Conservation (phyloP, 2,797 vertebrate species). For the Myiothlypis coronata region DNA sequence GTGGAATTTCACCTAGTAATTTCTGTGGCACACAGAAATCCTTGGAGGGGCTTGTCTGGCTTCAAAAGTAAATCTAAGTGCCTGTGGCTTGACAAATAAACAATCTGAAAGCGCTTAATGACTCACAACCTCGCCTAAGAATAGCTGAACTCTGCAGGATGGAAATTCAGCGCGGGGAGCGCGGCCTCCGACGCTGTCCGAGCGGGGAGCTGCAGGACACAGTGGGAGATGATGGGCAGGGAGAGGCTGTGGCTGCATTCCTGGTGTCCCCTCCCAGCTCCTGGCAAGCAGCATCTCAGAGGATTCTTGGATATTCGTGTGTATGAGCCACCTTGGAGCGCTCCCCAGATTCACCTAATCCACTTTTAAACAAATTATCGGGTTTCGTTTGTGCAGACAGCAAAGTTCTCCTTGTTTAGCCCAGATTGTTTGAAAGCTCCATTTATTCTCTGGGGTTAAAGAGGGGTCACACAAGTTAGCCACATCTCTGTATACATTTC, state of each 20-base stretch:
- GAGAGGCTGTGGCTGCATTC: slow-evolving; percentile 14
- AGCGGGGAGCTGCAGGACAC: not conserved
- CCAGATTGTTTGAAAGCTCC: not conserved
- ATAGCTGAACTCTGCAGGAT: slow-evolving; percentile 32
- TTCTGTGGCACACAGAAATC: slow-evolving; percentile 5
- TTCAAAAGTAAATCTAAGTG: slow-evolving; percentile 20
- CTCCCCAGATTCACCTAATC: not conserved
- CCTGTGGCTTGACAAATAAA: slow-evolving; percentile 56
- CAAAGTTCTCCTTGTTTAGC: not conserved
- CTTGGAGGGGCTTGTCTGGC: not conserved
- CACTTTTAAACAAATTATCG: not conserved
- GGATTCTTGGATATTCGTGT: not conserved
- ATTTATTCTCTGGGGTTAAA: not conserved
- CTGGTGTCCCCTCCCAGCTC: not conserved
- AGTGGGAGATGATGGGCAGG: not conserved
- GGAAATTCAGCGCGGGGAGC: not conserved
- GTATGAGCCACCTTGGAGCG: not conserved
- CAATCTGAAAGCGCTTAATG: slow-evolving; percentile 43
- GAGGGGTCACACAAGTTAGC: not conserved
- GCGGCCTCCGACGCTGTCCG: not conserved
- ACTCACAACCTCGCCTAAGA: slow-evolving; percentile 47
- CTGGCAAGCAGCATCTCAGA: not conserved
- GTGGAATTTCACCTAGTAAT: slow-evolving; percentile 46
- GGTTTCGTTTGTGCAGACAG: not conserved
- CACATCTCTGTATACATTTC: not conserved